These are phyloP conservation scores for Haemorhous mexicanus DNA, from an alignment of 2,113 vertebrate species.

Conservation along the genomic window DNA sequence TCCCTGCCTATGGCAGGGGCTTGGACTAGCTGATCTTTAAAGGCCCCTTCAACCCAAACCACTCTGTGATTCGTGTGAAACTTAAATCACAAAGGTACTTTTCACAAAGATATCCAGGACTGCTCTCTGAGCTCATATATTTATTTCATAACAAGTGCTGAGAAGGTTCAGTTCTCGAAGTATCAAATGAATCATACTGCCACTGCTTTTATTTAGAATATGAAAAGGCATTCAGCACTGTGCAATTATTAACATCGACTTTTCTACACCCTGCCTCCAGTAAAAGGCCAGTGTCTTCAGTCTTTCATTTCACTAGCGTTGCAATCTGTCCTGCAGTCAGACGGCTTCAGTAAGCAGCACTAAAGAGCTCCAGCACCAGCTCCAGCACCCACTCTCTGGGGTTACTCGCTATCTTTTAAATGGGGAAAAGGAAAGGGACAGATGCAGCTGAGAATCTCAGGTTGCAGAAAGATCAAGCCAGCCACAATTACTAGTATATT, in stretches of 20 bases:
- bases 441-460: not conserved
- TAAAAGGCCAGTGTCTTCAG: not conserved
- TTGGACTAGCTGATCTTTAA: not conserved
- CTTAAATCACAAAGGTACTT: not conserved
- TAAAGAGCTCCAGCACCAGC: not conserved
- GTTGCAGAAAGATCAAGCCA: constrained; percentile 43
- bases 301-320: not conserved
- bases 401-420: not conserved
- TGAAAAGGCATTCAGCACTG: not conserved
- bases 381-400: not conserved
- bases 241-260: not conserved
- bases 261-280: not conserved
- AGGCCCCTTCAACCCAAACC: not conserved
- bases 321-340: not conserved
- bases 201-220: not conserved
- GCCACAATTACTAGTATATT: constrained; percentile 23
- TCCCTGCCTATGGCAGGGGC: not conserved
- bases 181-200: not conserved
- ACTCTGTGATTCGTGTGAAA: not conserved
- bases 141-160: not conserved
- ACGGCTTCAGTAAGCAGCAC: not conserved
- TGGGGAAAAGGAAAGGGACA: not conserved
- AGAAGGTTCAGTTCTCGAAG: not conserved
- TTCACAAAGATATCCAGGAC: not conserved
- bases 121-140: not conserved